Evolutionary conservation across 2,113 vertebrate genomes (phyloP).

Genomic region (Prunella fulvescens): DNA sequence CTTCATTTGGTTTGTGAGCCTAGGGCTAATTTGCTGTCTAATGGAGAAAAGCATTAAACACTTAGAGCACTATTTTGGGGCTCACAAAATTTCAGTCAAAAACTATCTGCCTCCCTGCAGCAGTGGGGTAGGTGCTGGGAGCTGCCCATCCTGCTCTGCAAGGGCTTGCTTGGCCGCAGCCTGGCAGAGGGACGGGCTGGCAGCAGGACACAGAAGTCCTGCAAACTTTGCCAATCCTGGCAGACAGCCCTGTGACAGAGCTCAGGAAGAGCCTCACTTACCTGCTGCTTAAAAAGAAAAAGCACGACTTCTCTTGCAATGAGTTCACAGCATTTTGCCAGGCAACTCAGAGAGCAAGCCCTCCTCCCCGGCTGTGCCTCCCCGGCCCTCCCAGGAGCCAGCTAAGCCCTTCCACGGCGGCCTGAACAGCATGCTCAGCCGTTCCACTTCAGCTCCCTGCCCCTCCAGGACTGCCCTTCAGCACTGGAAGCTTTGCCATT

Average conservation of each 20-base stretch:
- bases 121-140: neutral
- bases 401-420: neutral
- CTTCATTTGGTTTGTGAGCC: slow-evolving; percentile 54
- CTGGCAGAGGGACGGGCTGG: accelerated
- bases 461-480: slow-evolving; percentile 53
- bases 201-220: neutral
- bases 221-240: neutral
- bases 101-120: neutral
- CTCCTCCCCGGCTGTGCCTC: neutral
- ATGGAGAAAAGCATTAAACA: slow-evolving; percentile 64
- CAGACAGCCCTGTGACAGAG: neutral
- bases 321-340: neutral
- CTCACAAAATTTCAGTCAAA: slow-evolving; percentile 63
- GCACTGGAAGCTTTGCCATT: slow-evolving; percentile 16
- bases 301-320: neutral
- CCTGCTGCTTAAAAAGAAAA: neutral
- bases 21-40: slow-evolving; percentile 68
- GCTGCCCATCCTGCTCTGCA: neutral
- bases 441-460: slow-evolving; percentile 25
- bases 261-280: neutral
- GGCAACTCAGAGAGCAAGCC: neutral
- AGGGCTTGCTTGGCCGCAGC: neutral
- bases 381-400: neutral
- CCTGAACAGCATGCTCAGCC: neutral
- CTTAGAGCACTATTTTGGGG: slow-evolving; percentile 51